Conservation (phyloP, 2,113 vertebrate genomes). For the Spilogale gracilis region DNA sequence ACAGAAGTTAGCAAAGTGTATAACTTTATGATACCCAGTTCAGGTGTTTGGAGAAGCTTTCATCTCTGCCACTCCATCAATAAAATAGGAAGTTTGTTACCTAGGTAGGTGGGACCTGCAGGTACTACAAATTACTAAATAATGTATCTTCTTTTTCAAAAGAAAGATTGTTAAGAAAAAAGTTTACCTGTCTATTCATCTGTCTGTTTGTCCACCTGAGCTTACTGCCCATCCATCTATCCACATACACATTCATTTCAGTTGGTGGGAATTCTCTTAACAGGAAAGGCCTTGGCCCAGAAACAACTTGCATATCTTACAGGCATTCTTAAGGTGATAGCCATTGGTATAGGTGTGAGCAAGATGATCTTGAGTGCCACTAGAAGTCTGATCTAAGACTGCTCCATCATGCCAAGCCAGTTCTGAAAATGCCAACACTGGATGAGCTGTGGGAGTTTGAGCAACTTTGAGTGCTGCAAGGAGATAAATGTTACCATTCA, state of each 20-base stretch:
- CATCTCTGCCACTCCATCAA: neutral
- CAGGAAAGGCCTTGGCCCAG: neutral
- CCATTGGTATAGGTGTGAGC: neutral
- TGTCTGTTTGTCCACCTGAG: neutral
- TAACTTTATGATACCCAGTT: neutral
- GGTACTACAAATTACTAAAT: neutral
- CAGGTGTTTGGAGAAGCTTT: neutral
- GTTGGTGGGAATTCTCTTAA: neutral
- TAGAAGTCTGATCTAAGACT: conserved; percentile 10
- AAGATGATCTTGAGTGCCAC: neutral
- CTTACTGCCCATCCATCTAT: neutral
- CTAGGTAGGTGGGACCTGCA: neutral
- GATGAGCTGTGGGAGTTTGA: neutral
- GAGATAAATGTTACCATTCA: neutral
- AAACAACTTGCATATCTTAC: neutral
- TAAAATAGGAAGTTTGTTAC: neutral
- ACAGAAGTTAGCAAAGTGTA: neutral
- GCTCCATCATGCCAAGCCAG: neutral
- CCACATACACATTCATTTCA: neutral
- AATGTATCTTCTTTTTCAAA: conserved; percentile 12
- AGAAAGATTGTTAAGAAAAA: neutral
- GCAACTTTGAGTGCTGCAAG: neutral
- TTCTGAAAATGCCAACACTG: neutral
- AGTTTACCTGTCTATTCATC: neutral
- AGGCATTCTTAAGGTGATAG: neutral